Evolutionary conservation across 2,888 invertebrate genomes (phyloP), one percentile per base, ranked within the genome.

Genomic region (Spilarctia lutea): DNA sequence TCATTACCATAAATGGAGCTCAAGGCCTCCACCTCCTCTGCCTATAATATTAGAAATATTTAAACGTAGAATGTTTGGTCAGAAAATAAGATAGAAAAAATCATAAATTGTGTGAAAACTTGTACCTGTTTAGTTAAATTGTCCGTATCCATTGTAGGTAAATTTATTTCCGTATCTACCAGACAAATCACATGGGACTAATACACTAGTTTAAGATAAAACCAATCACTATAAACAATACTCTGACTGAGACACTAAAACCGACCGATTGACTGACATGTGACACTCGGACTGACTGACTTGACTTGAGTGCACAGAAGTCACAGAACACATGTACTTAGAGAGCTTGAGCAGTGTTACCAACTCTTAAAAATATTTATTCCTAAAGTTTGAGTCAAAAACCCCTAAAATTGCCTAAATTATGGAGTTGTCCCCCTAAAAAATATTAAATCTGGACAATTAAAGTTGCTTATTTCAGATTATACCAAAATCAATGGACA

Each of bases 1-100:
- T 98, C 97, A 35, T 96, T 94, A 4, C 96, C 97, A 87, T 98
- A 98, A 81, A 98, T 98, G 6, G 98, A 96, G 79, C 95, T 94
- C 30, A 98, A 91, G 0, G 97, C 97, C 92, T 98, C 97, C 30
- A 98, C 94, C 96, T 98, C 98, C 81, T 97, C 97, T 10, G 91
- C 91, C 97, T 97, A 71, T 77, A 74, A 68, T 65, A 35, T 63
- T 20, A 65, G 71, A 30, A 71, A 45, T 65, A 65, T 27, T 30
- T 24, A 24, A 42, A 42, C 42, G 30, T 65, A 33, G 45, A 33
- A 48, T 30, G 45, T 42, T 65, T 24, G 10, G 24, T 20, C 20
- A 65, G 39, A 35, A 65, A 6, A 65, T 65, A 33, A 33, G 33
- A 35, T 33, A 33, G 20, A 33, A 4, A 7, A 24, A 24, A 24